Evolutionary conservation across 2,888 invertebrate species (phyloP).

Genomic region (Liopterus haemorrhoidalis): DNA sequence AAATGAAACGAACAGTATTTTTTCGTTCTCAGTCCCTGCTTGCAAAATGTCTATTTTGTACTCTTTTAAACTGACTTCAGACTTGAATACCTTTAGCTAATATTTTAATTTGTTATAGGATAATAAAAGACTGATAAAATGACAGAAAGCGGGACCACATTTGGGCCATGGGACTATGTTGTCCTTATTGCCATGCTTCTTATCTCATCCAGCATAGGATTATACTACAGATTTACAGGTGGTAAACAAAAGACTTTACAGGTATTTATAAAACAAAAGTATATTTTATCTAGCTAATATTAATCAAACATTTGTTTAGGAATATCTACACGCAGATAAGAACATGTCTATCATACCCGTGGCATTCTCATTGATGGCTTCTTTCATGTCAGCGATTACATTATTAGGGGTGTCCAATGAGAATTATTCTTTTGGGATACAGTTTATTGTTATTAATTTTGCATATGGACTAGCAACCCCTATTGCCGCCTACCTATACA

Average conservation of each 20-base stretch:
- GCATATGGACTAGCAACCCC: constrained; percentile 73
- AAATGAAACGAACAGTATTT: background rate
- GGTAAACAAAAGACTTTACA: constrained; percentile 78
- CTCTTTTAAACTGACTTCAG: too few species aligned
- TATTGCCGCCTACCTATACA: constrained; percentile 66
- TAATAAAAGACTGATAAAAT: constrained; percentile 39
- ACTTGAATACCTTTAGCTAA: background rate
- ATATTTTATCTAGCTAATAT: constrained; percentile 12
- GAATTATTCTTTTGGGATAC: constrained; percentile 76
- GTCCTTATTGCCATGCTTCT: constrained; percentile 66
- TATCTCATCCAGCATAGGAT: constrained; percentile 69
- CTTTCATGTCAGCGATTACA: constrained; percentile 87
- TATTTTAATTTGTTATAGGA: constrained; percentile 25
- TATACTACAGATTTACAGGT: constrained; percentile 80
- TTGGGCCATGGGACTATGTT: constrained; percentile 68
- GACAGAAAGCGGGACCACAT: constrained; percentile 37
- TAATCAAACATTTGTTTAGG: constrained; percentile 48
- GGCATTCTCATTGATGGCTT: constrained; percentile 86
- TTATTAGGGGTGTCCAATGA: constrained; percentile 84
- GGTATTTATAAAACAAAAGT: constrained; percentile 45
- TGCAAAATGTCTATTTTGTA: too few species aligned
- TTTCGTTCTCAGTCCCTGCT: too few species aligned
- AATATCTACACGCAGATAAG: constrained; percentile 76
- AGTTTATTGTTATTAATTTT: constrained; percentile 71
- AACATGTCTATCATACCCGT: constrained; percentile 76